Evolutionary conservation across 1,140 invertebrate genomes (phyloP), one percentile per base, ranked within the genome.

Genomic region (Brachionus sp.): DNA sequence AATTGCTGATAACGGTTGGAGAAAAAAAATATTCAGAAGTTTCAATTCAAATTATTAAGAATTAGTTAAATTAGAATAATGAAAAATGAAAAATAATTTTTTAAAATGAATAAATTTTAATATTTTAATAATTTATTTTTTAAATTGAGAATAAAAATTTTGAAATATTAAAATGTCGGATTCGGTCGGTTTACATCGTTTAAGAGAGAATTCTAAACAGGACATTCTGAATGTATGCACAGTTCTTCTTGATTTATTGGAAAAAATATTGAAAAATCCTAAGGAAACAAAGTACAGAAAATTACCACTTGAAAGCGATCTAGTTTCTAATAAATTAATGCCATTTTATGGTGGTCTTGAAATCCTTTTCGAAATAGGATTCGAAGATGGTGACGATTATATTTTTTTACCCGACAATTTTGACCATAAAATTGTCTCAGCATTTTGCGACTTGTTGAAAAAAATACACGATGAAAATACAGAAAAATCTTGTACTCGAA

Each of bases 321-420:
- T 37, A n/a, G 19, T 78, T 50, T 10, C 53, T 13, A 12, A 33
- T 5, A 13, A 46, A 10, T 66, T 80, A 23, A 80, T 80, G 77
- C 77, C 77, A 23, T 80, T 42, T 42, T 57, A 9, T 62, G 77
- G 77, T 7, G 77, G 77, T 29, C 77, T 80, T 9, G 77, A 80
- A 66, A 57, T 35, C n/a, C 57, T 80, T 42, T 80, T 80, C 50
- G 77, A 80, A 19, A 16, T 80, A 3, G 77, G 77, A 7, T 80
- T 44, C 5, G 7, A 35, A 35, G 77, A 80, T 25, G 77, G 9
- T 10, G 42, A 75, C 39, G 66, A 70, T 12, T 19, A 53, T 25
- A 50, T 78, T 57, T 62, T 23, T 50, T 78, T 78, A 42, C 75
- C 53, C 3, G 39, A 46, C 42, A 57, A 57, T 25, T 53, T 80